phyloP scores from a whole-genome alignment of 2,888 invertebrate genomes.

The Anthrax anthrax region DNA sequence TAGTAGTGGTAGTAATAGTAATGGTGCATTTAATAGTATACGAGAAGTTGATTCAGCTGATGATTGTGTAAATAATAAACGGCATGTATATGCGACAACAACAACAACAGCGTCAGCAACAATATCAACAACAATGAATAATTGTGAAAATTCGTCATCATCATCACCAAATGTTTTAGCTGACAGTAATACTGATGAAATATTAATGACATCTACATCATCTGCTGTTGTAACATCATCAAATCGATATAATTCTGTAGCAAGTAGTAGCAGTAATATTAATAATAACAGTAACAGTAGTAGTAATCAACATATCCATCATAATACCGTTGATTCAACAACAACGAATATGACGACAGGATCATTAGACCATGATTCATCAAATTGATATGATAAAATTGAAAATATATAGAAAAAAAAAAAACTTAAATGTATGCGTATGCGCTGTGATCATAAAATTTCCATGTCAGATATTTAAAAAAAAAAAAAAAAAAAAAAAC shows the following conservation, averaged over 20 bases:
- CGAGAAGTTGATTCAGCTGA: slow-evolving; percentile 31
- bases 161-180: not conserved
- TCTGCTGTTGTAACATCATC: not conserved
- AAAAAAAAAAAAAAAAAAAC: no score
- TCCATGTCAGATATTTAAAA: slow-evolving; percentile 4
- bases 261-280: not conserved
- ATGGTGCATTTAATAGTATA: slow-evolving; percentile 31
- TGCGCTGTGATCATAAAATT: no score
- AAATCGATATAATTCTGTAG: not conserved
- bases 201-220: not conserved
- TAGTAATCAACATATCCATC: not conserved
- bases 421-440: no score
- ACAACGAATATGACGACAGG: no score
- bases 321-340: no score
- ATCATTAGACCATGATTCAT: no score
- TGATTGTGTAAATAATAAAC: slow-evolving; percentile 7
- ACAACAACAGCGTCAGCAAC: slow-evolving; percentile 21
- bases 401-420: not conserved
- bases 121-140: slow-evolving; percentile 23
- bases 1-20: slow-evolving; percentile 4
- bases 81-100: slow-evolving; percentile 29
- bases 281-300: not conserved
- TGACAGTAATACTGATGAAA: no score
- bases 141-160: slow-evolving; percentile 18
- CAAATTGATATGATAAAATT: slow-evolving; percentile 2